Evolutionary conservation across 2,888 invertebrate species (phyloP), one percentile per base, ranked within the genome.

Genomic region (Andrena fulva): DNA sequence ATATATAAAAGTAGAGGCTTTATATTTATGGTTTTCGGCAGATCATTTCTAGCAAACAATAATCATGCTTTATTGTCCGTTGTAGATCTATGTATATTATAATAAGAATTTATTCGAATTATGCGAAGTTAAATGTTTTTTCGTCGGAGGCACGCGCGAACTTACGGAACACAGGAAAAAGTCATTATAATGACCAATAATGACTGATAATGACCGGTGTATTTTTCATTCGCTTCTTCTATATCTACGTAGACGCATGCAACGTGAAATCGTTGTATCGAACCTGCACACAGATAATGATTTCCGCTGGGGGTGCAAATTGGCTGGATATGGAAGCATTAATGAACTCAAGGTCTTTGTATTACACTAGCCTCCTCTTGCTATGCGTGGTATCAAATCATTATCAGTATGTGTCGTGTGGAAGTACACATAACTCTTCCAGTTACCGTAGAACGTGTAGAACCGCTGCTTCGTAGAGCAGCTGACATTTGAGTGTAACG

Each of bases 381-480:
- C 33, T 64, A 31, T 31, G 31, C 16, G 42, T 42, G 67, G 62
- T 68, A 64, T 81, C 73, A 78, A 78, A 82, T 80, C 76, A 77
- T 79, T 77, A 86, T 82, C 84, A 81, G 62, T 82, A 74, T 48
- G 52, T 79, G 78, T 50, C 56, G 67, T 31, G 24, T 64, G 56
- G 52, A 29, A 59, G 50, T 64, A 50, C 64, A 24, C 10, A 29
- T 42, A 20, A 48, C 50, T 12, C 54, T 62, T 12, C 60, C 73
- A 86, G 78, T 84, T 63, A 52, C 29, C 63, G 8, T 62, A 48
- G 54, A 62, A 50, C 42, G 12, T 12, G 42, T 42, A 42, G 42
- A 42, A 42, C 42, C 3, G 42, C 42, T 71, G 16, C 33, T 70
- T 31, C 4, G 48, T 10, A 52, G 60, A 64, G 50, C 62, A 75